phyloP scores from a whole-genome alignment of 2,113 vertebrate genomes.

The Struthidea cinerea region DNA sequence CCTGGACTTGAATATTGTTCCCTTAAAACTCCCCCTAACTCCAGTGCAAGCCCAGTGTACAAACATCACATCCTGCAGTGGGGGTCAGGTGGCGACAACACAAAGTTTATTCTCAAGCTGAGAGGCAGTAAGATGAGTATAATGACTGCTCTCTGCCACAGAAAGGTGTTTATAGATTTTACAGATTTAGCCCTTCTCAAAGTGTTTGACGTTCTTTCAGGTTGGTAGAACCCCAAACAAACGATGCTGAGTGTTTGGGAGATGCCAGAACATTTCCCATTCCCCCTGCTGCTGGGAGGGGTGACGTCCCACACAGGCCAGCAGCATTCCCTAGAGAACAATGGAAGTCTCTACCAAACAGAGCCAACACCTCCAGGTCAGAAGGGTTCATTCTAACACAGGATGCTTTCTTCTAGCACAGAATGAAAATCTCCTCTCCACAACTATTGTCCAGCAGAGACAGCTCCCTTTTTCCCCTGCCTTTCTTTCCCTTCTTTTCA shows the following conservation, averaged over 20 bases:
- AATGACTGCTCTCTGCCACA: background rate
- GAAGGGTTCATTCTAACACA: background rate
- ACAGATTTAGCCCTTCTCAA: background rate
- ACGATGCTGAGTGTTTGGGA: rapidly evolving
- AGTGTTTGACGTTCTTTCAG: background rate
- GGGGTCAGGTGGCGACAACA: background rate
- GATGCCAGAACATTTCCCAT: background rate
- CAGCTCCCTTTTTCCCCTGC: background rate
- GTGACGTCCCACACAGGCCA: background rate
- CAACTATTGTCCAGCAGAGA: background rate
- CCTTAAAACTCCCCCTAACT: background rate
- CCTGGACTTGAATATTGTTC: background rate
- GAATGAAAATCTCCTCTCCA: background rate
- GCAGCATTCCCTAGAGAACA: background rate
- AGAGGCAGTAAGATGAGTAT: background rate
- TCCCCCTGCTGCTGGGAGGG: background rate
- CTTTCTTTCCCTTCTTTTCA: background rate
- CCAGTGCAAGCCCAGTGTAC: background rate
- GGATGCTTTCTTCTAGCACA: background rate
- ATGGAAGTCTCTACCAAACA: background rate
- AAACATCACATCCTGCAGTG: background rate
- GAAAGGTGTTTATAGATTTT: background rate
- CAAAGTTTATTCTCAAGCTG: background rate
- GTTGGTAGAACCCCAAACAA: background rate
- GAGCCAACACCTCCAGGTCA: background rate